Evolutionary conservation across 2,113 vertebrate species (phyloP), one percentile per base, ranked within the genome.

Genomic region (Leptobrachium ailaonicum): DNA sequence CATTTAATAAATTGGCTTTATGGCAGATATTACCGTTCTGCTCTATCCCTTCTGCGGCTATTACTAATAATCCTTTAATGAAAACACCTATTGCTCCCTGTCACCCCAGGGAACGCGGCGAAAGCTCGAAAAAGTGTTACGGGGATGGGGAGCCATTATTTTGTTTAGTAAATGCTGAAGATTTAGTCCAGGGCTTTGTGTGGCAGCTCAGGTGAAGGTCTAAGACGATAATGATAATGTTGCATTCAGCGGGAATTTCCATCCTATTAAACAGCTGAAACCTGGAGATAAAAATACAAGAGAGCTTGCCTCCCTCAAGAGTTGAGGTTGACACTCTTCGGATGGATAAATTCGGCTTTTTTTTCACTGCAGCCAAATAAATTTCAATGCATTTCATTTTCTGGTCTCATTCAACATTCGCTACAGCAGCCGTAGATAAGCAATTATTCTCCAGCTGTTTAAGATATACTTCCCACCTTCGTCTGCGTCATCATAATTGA

Each of bases 21-120:
- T 67, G 64, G 45, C 44, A 73, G 71, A 58, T 67, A 79, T 79
- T 54, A 56, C 44, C 8, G 32, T 50, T 56, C 41, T 50, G 47
- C 14, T 66, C 1, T 53, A 53, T 70, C 45, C 20, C 41, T 9
- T 62, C 58, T 66, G 47, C 2, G 20, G 45, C 43, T 60, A 60
- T 75, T 81, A 62, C 72, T 62, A 75, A 81, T 81, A 81, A 81
- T 81, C 79, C 72, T 64, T 75, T 74, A 81, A 75, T 81, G 72
- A 75, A 74, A 69, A 81, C 62, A 69, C n/a, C 42, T 60, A 41
- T 20, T 13, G 3, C 6, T 11, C 32, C 42, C 32, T 4, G 8
- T 41, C 79, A 5, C 79, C 56, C 41, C 43, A 58, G 50, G 66
- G 45, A 54, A 7, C 32, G 14, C 8, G 43, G 40, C 4, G 20